Conservation (phyloP, 2,797 vertebrate genomes). For the Sarcoramphus papa region DNA sequence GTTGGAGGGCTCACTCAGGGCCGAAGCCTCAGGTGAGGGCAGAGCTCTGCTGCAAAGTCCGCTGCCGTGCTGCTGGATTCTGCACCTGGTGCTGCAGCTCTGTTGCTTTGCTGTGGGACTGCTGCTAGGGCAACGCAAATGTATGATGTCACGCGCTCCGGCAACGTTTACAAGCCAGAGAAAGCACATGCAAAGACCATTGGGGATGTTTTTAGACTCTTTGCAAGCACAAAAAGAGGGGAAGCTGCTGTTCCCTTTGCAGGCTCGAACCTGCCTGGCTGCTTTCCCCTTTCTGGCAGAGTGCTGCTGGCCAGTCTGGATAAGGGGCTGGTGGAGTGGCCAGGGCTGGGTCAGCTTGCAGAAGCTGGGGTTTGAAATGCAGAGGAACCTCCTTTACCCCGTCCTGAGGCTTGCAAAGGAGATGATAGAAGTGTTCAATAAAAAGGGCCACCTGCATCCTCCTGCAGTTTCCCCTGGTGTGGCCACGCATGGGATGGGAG, state of each 20-base stretch:
- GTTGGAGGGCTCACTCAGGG: background rate
- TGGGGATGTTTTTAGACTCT: background rate
- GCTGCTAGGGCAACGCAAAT: slow-evolving; percentile 20
- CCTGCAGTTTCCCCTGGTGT: background rate
- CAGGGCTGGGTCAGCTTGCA: background rate
- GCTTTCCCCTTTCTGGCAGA: background rate
- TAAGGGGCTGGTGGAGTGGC: background rate
- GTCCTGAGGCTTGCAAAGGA: background rate
- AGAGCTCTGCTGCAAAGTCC: background rate
- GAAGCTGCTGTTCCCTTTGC: background rate
- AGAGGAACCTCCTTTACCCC: background rate
- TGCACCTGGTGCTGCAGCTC: background rate
- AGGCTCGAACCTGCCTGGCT: background rate
- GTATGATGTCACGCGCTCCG: background rate
- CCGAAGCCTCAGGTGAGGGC: background rate
- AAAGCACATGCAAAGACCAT: background rate
- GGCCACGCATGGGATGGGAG: background rate
- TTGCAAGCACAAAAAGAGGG: background rate
- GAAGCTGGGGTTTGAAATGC: background rate
- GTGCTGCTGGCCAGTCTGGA: background rate
- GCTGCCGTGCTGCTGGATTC: background rate
- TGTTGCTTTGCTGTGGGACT: slow-evolving; percentile 24
- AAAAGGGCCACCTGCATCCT: background rate
- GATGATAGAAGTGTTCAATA: no score
- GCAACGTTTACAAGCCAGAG: background rate